Evolutionary conservation across 2,797 vertebrate genomes (phyloP), one percentile per base, ranked within the genome.

Genomic region (Tangara arthus): DNA sequence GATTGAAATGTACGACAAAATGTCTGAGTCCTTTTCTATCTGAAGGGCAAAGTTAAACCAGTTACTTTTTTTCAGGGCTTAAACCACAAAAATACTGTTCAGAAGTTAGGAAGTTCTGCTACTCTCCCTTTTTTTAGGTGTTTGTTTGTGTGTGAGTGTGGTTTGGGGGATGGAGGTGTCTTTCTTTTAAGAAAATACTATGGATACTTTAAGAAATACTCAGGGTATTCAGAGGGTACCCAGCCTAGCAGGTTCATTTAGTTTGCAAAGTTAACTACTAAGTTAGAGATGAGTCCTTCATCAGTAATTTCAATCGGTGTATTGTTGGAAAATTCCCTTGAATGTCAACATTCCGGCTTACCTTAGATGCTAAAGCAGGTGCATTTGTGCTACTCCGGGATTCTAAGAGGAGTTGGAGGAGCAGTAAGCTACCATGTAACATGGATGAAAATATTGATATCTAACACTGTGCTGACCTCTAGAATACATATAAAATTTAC

Each of bases 91-190:
- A 73, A 28, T 9, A 32, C 4, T 28, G 3, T 44, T 85, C 22
- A 55, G 30, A 84, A 75, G 5, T 13, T 56, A 59, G 21, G 11
- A 34, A 86, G 4, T 27, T 59, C 18, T 60, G 18, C 2, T 50
- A 30, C 30, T 55, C 12, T 20, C 69, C 17, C 10, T 53, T 71
- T 35, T 34, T 47, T 13, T 60, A 34, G 7, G 21, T 49, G 14
- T 68, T 83, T 5, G 1, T 53, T 16, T 15, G 14, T 61, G 22
- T 42, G 12, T 47, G 2, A 10, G 10, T 8, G 8, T 4, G 1
- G 2, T 69, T 81, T 66, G 18, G 9, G 2, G 13, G 14, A 16
- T 13, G 8, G 2, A 2, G 6, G 1, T n/a, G 3, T 37, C 15
- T 39, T 50, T 26, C 14, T 56, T 55, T 65, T 20, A n/a, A 23